Evolutionary conservation across 1,140 invertebrate genomes (phyloP).

Genomic region (Camponotus pennsylvanicus): DNA sequence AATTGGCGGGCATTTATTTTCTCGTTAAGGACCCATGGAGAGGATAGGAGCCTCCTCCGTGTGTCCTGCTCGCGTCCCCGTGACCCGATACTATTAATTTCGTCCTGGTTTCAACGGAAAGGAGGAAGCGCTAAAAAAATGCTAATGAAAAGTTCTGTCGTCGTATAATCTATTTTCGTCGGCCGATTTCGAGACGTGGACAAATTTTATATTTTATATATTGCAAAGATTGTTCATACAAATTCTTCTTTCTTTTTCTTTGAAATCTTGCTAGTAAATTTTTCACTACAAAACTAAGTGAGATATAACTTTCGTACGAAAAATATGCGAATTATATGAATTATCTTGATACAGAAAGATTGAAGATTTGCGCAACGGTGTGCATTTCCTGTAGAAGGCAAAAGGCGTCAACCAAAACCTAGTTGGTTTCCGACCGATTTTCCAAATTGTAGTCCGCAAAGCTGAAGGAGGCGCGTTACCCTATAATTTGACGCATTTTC

Average conservation of each 20-base stretch:
- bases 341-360: conserved; percentile 33
- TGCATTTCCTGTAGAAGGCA: conserved; percentile 34
- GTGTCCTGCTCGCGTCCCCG: conserved; percentile 61
- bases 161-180: conserved; percentile 13
- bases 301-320: neutral
- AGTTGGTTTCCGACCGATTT: conserved; percentile 49
- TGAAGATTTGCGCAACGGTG: neutral
- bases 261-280: neutral
- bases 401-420: conserved; percentile 10
- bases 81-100: conserved; percentile 75
- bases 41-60: conserved; percentile 43
- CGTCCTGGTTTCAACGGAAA: conserved; percentile 29
- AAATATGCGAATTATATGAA: neutral
- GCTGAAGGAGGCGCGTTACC: conserved; percentile 36
- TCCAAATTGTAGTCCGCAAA: conserved; percentile 52
- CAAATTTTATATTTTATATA: neutral
- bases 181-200: neutral
- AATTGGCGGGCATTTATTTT: conserved; percentile 77
- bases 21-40: conserved; percentile 72
- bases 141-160: conserved; percentile 59
- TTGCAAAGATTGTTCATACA: too few species aligned
- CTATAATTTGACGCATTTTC: conserved; percentile 59
- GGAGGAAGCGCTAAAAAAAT: conserved; percentile 15
- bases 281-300: neutral
- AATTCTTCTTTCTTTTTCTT: neutral